These are phyloP conservation scores for Calcarius lapponicus DNA, from an alignment of 2,797 vertebrate species.

Conservation along the genomic window DNA sequence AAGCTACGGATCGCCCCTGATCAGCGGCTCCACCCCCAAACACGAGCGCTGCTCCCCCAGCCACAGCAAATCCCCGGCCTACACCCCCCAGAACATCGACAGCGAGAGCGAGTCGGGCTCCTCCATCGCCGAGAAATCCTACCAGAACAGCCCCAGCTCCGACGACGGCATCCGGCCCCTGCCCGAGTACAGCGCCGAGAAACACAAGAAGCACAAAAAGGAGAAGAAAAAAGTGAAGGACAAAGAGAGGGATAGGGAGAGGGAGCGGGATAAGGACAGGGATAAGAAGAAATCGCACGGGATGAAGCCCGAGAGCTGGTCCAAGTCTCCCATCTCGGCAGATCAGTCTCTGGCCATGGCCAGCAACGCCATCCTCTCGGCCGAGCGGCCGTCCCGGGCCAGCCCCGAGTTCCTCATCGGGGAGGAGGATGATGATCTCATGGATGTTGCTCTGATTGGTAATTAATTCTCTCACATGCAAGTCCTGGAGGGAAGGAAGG, in stretches of 20 bases:
- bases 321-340: slow-evolving; percentile 91
- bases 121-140: slow-evolving; percentile 95
- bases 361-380: slow-evolving; percentile 76
- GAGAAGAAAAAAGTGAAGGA: slow-evolving; percentile 97
- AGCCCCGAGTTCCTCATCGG: slow-evolving; percentile 93
- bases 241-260: slow-evolving; percentile 83
- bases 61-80: slow-evolving; percentile 96
- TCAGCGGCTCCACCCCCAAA: slow-evolving; percentile 97
- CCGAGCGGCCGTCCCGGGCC: slow-evolving; percentile 87
- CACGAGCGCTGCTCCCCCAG: slow-evolving; percentile 97
- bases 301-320: slow-evolving; percentile 95
- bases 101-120: slow-evolving; percentile 98
- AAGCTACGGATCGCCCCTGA: slow-evolving; percentile 91
- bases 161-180: slow-evolving; percentile 90
- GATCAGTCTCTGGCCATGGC: slow-evolving; percentile 88
- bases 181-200: slow-evolving; percentile 88
- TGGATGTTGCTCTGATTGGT: slow-evolving; percentile 96
- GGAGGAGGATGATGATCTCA: slow-evolving; percentile 97
- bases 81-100: slow-evolving; percentile 94
- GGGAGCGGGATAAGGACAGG: slow-evolving; percentile 85
- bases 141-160: slow-evolving; percentile 98
- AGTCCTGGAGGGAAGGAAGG: neutral
- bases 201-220: slow-evolving; percentile 99
- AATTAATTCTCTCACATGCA: slow-evolving; percentile 78
- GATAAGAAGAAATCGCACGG: slow-evolving; percentile 87